Conservation (phyloP, 2,797 vertebrate genomes). For the Sebastes trivittatus region DNA sequence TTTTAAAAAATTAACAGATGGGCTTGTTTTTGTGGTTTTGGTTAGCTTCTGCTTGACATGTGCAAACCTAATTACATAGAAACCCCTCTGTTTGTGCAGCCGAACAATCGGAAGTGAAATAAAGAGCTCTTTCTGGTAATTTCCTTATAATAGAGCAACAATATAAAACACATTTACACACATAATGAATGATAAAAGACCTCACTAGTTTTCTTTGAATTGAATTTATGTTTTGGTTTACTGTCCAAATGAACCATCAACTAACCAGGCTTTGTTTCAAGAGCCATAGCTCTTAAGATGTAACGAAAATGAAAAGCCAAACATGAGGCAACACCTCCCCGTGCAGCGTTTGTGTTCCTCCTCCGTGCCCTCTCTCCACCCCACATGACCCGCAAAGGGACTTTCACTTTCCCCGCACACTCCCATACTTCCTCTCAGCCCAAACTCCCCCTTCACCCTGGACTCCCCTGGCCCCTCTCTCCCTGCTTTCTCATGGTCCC, state of each 20-base stretch:
- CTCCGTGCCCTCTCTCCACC: slow-evolving; percentile 31
- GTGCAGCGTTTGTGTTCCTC: slow-evolving; percentile 46
- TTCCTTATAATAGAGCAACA: slow-evolving; percentile 2
- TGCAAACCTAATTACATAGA: slow-evolving; percentile 43
- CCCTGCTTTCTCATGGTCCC: slow-evolving; percentile 56
- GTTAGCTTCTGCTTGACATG: slow-evolving; percentile 35
- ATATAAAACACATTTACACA: background rate
- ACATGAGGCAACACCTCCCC: slow-evolving; percentile 25
- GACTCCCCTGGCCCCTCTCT: slow-evolving; percentile 70
- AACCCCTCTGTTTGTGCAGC: slow-evolving; percentile 1
- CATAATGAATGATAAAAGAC: background rate
- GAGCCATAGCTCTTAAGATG: background rate
- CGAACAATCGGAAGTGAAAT: background rate
- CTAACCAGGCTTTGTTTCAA: slow-evolving; percentile 3
- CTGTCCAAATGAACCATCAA: slow-evolving; percentile 27
- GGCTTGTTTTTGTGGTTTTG: slow-evolving; percentile 43
- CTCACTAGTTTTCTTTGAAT: background rate
- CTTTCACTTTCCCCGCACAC: slow-evolving; percentile 67
- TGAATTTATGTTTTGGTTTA: slow-evolving; percentile 4
- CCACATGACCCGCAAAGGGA: slow-evolving; percentile 41
- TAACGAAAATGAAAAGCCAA: slow-evolving; percentile 17
- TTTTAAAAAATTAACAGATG: slow-evolving; percentile 35
- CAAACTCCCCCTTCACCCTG: slow-evolving; percentile 74
- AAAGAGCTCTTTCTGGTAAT: background rate
- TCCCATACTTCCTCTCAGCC: slow-evolving; percentile 63